These are phyloP conservation scores for Philereme transversata DNA, from an alignment of 2,888 invertebrate genomes.

Conservation along the genomic window DNA sequence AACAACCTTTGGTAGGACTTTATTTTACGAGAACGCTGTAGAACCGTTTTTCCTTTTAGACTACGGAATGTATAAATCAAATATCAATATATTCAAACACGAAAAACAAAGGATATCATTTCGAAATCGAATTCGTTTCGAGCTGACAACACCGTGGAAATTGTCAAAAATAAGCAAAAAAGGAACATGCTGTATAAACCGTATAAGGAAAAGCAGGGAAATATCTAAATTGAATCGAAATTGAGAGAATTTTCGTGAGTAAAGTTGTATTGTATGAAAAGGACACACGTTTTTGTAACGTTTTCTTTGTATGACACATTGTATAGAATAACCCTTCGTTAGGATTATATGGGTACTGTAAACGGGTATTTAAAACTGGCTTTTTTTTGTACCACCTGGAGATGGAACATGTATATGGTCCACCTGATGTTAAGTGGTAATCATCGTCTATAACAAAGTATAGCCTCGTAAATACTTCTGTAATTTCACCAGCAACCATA, in stretches of 20 bases:
- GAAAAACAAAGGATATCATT: slow-evolving; percentile 13
- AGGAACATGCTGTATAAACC: slow-evolving; percentile 48
- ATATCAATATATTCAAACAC: background rate
- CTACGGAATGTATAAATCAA: no score
- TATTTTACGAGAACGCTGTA: no score
- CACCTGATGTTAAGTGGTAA: no score
- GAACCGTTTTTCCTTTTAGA: no score
- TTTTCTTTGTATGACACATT: slow-evolving; percentile 17
- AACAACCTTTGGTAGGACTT: no score
- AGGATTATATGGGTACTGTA: slow-evolving; percentile 11
- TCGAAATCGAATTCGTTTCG: slow-evolving; percentile 15
- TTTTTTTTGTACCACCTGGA: no score
- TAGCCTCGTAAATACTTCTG: no score
- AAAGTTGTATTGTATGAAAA: slow-evolving; percentile 38
- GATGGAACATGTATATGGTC: no score
- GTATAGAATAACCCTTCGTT: slow-evolving; percentile 8
- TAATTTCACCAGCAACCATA: no score
- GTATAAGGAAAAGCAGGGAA: slow-evolving; percentile 43
- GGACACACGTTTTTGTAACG: slow-evolving; percentile 24
- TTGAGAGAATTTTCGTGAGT: slow-evolving; percentile 55
- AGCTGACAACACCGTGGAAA: slow-evolving; percentile 4
- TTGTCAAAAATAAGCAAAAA: slow-evolving; percentile 27
- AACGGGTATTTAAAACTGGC: background rate
- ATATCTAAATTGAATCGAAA: slow-evolving; percentile 66
- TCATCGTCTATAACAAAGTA: background rate